Base-by-base conservation (phyloP, 2,888 invertebrate genomes). In the Tachina lurida region DNA sequence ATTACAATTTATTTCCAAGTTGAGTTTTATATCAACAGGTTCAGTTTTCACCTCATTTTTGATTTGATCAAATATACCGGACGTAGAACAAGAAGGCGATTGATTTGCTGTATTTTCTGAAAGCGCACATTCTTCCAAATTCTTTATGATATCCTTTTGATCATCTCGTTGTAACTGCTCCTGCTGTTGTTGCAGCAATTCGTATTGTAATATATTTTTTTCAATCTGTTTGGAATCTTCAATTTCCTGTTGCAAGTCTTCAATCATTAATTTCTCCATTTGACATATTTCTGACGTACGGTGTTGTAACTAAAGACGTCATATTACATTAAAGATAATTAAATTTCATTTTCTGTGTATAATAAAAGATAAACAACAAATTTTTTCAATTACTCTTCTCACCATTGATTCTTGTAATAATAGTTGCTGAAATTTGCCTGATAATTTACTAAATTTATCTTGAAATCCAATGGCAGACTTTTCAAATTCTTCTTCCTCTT, bases 351-450 rank as follows among this genome's bases (percentile, higher is more conserved):
- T 41, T 31, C 31, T 7, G 41, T 9, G 10, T 52, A 15, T 10
- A 54, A n/a, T 63, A 43, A 41, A 41, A 17, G 17, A n/a, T n/a
- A n/a, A 65, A 76, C 49, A 31, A 31, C 31, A 71, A 78, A 65
- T 54, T 63, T 73, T 43, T 67, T 82, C 79, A 84, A 79, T 83
- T 87, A 79, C 74, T 83, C 83, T 83, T 90, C 94, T 93, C 93
- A 97, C 96, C 95, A 95, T 96, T 90, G 96, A 96, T 90, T 97
- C 96, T 92, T 96, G 95, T 88, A 96, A 93, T 71, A 96, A 93
- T 79, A 96, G 93, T 90, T 95, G 94, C 86, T 95, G 94, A 91
- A 96, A 97, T 92, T 96, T 96, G 89, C 95, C 95, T 89, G 95
- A 94, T 94, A 97, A 95, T 85, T 94, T 93, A 45, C 94, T 94